These are phyloP conservation scores for Hydropsyche betteni DNA, from an alignment of 2,888 invertebrate genomes.

Conservation along the genomic window DNA sequence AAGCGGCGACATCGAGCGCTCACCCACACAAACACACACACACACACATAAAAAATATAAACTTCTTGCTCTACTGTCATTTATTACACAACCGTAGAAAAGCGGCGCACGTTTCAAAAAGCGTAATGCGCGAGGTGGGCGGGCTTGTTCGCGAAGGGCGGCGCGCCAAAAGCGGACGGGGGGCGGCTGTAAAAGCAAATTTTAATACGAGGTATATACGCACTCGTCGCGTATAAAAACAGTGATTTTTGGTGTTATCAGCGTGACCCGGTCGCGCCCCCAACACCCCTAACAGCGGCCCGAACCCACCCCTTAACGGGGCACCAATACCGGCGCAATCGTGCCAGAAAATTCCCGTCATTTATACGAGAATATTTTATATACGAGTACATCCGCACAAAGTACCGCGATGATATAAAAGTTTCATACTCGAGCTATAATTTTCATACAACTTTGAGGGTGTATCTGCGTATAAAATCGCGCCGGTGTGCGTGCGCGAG, in stretches of 20 bases:
- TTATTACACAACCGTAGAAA: conserved; percentile 21
- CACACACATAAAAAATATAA: background rate
- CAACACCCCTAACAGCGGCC: background rate
- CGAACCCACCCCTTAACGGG: conserved; percentile 52
- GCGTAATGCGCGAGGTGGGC: background rate
- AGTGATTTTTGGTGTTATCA: conserved; percentile 31
- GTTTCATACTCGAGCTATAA: conserved; percentile 52
- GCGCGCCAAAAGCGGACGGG: background rate
- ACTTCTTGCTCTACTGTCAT: conserved; percentile 24
- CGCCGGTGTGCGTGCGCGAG: conserved; percentile 11
- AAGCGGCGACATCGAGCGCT: too few species aligned
- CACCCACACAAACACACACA: too few species aligned
- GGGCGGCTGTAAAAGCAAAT: conserved; percentile 26
- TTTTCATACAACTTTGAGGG: conserved; percentile 51
- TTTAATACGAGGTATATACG: conserved; percentile 20
- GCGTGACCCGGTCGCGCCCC: conserved; percentile 24
- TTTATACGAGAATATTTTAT: conserved; percentile 51
- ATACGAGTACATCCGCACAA: conserved; percentile 51
- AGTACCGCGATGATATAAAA: conserved; percentile 52
- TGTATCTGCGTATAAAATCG: conserved; percentile 34
- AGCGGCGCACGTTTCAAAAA: background rate
- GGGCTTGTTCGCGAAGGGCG: background rate
- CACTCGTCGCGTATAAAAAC: conserved; percentile 27
- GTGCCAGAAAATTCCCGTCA: conserved; percentile 46
- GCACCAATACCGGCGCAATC: conserved; percentile 52